Percentiles rank a stretch among this genome's conserved stretches.
phyloP scores from a whole-genome alignment of 2,888 invertebrate species.

The Aproaerema taeniolella region DNA sequence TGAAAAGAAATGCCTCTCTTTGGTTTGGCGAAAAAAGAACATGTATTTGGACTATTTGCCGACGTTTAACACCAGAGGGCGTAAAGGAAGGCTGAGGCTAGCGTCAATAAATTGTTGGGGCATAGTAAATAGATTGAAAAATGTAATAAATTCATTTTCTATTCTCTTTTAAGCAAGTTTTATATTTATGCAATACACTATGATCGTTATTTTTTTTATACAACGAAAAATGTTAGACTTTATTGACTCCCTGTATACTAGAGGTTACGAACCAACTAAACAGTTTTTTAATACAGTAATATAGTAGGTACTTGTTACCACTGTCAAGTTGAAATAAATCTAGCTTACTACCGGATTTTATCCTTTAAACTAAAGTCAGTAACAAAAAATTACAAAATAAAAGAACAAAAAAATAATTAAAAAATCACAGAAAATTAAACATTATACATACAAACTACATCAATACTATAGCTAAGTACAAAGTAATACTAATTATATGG shows the following conservation, averaged over 20 bases:
- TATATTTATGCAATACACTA: no score
- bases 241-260: neutral
- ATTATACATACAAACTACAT: conserved; percentile 48
- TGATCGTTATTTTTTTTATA: no score
- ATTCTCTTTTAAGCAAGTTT: no score
- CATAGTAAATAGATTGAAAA: no score
- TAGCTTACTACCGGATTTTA: conserved; percentile 63
- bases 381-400: conserved; percentile 45
- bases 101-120: no score
- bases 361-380: conserved; percentile 51
- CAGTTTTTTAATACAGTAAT: conserved; percentile 17
- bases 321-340: conserved; percentile 32
- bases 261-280: conserved; percentile 16
- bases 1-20: conserved; percentile 47
- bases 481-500: conserved; percentile 59
- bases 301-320: conserved; percentile 20
- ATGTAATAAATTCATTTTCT: no score
- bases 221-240: neutral
- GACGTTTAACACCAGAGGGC: no score
- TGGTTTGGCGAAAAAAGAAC: conserved; percentile 41
- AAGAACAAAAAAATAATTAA: conserved; percentile 46
- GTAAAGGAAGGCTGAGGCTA: no score
- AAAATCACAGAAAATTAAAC: conserved; percentile 69
- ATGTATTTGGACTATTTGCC: no score
- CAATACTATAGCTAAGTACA: conserved; percentile 46